Conservation (phyloP, 1,140 invertebrate species). For the Brachionus calyciflorus region DNA sequence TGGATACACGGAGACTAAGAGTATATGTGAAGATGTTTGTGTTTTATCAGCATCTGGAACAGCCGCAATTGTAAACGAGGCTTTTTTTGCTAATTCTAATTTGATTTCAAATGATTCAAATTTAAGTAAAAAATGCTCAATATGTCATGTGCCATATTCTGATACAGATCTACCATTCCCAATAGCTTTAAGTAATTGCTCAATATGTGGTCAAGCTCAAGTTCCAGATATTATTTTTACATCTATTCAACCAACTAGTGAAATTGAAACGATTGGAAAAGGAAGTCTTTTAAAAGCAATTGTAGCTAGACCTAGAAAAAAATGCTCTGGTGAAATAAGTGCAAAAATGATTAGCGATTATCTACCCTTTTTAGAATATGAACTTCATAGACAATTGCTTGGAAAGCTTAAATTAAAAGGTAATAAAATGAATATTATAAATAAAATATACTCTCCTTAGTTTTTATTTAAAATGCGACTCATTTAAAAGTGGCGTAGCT, state of each 20-base stretch:
- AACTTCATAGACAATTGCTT: slow-evolving; percentile 82
- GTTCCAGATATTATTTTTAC: slow-evolving; percentile 86
- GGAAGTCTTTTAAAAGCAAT: not conserved
- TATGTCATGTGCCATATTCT: not conserved
- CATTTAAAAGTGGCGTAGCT: too few species aligned
- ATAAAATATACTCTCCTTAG: too few species aligned
- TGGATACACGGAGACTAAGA: slow-evolving; percentile 82
- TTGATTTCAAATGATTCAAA: not conserved
- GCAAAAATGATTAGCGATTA: slow-evolving; percentile 83
- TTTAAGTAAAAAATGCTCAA: not conserved
- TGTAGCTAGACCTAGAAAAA: slow-evolving; percentile 31
- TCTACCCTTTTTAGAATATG: slow-evolving; percentile 90
- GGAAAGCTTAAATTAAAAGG: slow-evolving; percentile 83
- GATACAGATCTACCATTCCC: slow-evolving; percentile 66
- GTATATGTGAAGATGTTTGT: slow-evolving; percentile 90
- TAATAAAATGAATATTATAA: too few species aligned
- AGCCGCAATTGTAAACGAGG: slow-evolving; percentile 72
- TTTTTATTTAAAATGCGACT: too few species aligned
- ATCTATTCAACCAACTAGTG: slow-evolving; percentile 78
- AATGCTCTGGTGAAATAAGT: slow-evolving; percentile 70
- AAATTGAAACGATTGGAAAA: slow-evolving; percentile 64
- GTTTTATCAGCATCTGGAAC: slow-evolving; percentile 87
- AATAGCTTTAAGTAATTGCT: slow-evolving; percentile 68
- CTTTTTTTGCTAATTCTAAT: slow-evolving; percentile 3
- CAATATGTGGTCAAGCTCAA: slow-evolving; percentile 70